Conservation (phyloP, 2,797 vertebrate species). For the Gambusia yucatana region DNA sequence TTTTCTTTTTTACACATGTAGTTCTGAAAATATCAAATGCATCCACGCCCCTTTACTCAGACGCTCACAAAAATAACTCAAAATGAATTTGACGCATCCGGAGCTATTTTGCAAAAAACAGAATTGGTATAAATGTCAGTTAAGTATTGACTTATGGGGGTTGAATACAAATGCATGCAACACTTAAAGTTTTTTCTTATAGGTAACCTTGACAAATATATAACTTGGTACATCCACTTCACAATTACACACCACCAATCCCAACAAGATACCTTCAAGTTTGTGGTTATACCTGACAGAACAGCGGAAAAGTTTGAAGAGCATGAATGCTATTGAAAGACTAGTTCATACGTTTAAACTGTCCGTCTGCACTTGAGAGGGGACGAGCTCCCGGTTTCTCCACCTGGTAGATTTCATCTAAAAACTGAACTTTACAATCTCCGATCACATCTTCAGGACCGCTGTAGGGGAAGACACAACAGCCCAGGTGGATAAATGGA, state of each 20-base stretch:
- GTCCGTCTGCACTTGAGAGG: slow-evolving; percentile 90
- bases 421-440: slow-evolving; percentile 93
- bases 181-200: neutral
- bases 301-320: neutral
- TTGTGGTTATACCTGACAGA: neutral
- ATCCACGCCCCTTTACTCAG: neutral
- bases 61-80: neutral
- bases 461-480: slow-evolving; percentile 72
- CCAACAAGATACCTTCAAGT: neutral
- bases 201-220: neutral
- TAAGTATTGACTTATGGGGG: neutral
- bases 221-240: neutral
- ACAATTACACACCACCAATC: neutral
- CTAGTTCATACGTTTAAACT: slow-evolving; percentile 90
- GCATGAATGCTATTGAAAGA: neutral
- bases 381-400: slow-evolving; percentile 92
- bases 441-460: slow-evolving; percentile 89
- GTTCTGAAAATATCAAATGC: neutral
- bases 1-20: neutral
- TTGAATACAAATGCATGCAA: neutral
- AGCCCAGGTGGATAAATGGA: slow-evolving; percentile 5
- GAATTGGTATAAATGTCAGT: neutral
- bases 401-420: slow-evolving; percentile 96
- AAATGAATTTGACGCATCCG: neutral
- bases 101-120: neutral